Percentiles rank a stretch among this genome's conserved stretches.
These are phyloP conservation scores for Rhea americana DNA, from an alignment of 2,113 vertebrate genomes.

Conservation along the genomic window DNA sequence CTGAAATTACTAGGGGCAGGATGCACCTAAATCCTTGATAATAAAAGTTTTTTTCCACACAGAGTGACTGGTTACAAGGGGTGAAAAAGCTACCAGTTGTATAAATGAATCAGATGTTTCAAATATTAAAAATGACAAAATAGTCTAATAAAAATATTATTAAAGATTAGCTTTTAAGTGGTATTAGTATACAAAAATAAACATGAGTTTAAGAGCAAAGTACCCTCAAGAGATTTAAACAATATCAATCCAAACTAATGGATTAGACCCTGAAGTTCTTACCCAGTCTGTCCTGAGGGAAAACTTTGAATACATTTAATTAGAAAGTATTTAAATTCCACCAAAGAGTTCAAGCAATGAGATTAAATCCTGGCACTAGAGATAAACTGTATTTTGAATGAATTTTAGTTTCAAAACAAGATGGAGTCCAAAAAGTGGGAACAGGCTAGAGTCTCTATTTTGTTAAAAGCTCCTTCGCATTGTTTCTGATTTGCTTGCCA, in stretches of 20 bases:
- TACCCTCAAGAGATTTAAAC: background rate
- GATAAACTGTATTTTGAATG: background rate
- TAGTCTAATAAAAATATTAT: background rate
- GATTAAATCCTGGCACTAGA: background rate
- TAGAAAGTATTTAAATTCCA: conserved; percentile 34
- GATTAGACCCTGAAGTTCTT: conserved; percentile 17
- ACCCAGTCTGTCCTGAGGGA: background rate
- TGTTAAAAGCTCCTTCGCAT: background rate
- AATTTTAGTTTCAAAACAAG: background rate
- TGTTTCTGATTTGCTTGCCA: background rate
- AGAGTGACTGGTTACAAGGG: background rate
- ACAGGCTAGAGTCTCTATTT: background rate
- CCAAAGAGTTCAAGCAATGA: conserved; percentile 9
- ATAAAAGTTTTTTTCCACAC: background rate
- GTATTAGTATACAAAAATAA: conserved; percentile 16
- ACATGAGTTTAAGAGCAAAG: background rate
- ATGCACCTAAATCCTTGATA: background rate
- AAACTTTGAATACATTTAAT: conserved; percentile 36
- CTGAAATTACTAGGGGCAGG: background rate
- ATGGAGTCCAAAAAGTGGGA: background rate
- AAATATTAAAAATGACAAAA: background rate
- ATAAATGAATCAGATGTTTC: background rate
- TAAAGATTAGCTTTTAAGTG: background rate
- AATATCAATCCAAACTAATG: conserved; percentile 7
- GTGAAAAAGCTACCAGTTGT: background rate